Conservation (phyloP, 2,888 invertebrate genomes). For the Unio delphinus region DNA sequence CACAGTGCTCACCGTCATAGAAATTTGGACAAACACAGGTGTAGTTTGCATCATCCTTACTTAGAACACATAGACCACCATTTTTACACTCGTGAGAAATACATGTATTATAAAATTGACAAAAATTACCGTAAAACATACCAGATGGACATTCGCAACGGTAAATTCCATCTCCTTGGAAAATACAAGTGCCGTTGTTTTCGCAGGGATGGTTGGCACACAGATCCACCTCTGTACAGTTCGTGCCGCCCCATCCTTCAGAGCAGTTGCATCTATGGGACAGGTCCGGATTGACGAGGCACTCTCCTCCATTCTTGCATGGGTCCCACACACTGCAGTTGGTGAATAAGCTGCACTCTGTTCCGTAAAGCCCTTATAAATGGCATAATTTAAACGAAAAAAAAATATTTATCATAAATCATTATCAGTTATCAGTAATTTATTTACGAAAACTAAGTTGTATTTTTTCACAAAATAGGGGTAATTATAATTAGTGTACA, state of each 20-base stretch:
- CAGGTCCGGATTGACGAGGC: slow-evolving; percentile 35
- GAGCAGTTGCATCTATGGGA: slow-evolving; percentile 49
- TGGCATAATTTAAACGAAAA: background rate
- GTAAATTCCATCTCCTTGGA: slow-evolving; percentile 32
- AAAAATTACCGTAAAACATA: slow-evolving; percentile 35
- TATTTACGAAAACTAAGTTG: no score
- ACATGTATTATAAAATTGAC: slow-evolving; percentile 38
- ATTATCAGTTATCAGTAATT: background rate
- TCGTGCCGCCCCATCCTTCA: slow-evolving; percentile 47
- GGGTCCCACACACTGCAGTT: slow-evolving; percentile 51
- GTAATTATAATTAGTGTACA: no score
- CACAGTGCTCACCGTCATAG: slow-evolving; percentile 45
- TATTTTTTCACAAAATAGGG: no score
- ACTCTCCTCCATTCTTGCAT: slow-evolving; percentile 43
- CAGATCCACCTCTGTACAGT: slow-evolving; percentile 49
- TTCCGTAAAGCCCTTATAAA: slow-evolving; percentile 30
- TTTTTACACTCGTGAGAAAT: slow-evolving; percentile 32
- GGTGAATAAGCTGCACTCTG: slow-evolving; percentile 37
- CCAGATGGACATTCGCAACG: slow-evolving; percentile 45
- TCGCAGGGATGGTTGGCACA: slow-evolving; percentile 42
- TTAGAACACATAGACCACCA: slow-evolving; percentile 21
- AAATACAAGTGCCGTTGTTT: slow-evolving; percentile 50
- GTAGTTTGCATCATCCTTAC: slow-evolving; percentile 22
- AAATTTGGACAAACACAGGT: slow-evolving; percentile 35
- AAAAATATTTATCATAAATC: background rate